These are phyloP conservation scores for Heterotilapia buettikoferi DNA, from an alignment of 2,113 vertebrate genomes.

Conservation along the genomic window DNA sequence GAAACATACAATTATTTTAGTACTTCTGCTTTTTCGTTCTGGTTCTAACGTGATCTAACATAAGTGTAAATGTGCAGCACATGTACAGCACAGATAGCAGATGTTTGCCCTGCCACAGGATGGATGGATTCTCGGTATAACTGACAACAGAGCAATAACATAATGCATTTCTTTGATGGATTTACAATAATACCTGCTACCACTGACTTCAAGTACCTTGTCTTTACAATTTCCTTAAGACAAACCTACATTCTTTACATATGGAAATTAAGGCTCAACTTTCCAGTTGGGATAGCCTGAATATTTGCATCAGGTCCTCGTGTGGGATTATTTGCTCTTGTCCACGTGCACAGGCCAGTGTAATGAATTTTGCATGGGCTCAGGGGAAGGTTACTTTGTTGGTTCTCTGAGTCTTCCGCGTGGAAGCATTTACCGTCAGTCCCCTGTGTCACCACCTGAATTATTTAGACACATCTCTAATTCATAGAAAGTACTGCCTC, in stretches of 20 bases:
- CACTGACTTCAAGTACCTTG: background rate
- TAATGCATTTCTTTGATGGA: background rate
- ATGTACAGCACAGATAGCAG: background rate
- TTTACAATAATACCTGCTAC: background rate
- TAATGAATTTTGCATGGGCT: constrained; percentile 66
- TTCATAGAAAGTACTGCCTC: constrained; percentile 58
- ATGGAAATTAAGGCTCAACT: background rate
- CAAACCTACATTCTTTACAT: background rate
- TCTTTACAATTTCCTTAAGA: background rate
- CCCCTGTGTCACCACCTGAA: constrained; percentile 64
- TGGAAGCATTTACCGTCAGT: constrained; percentile 67
- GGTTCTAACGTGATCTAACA: background rate
- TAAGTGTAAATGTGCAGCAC: background rate
- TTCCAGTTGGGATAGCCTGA: background rate
- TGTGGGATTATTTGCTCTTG: constrained; percentile 12
- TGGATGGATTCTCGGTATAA: background rate
- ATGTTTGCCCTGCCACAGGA: background rate
- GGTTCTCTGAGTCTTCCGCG: constrained; percentile 57
- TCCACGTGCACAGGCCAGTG: constrained; percentile 26
- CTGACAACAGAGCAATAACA: background rate
- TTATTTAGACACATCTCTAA: constrained; percentile 74
- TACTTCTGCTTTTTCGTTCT: background rate
- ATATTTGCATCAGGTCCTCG: constrained; percentile 14
- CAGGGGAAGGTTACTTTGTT: constrained; percentile 61
- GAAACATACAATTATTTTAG: constrained; percentile 5